These are phyloP conservation scores for Lepidochrysops patricia DNA, from an alignment of 2,888 invertebrate genomes.

Conservation along the genomic window DNA sequence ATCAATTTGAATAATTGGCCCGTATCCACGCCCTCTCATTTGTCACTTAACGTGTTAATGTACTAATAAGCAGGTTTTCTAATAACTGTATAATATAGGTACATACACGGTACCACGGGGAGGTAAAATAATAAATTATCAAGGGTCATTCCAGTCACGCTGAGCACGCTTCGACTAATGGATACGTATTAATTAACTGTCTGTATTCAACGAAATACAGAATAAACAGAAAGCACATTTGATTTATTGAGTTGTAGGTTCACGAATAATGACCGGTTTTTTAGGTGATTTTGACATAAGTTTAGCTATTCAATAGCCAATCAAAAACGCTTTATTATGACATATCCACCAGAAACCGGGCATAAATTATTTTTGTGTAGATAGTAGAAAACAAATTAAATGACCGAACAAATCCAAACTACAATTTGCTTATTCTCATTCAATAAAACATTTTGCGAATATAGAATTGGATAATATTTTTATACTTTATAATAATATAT, in stretches of 20 bases:
- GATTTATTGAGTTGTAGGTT: neutral
- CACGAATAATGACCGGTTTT: too few relatives aligned
- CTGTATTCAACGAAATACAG: neutral
- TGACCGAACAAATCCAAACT: too few relatives aligned
- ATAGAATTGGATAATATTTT: too few relatives aligned
- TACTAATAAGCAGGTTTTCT: neutral
- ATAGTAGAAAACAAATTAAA: too few relatives aligned
- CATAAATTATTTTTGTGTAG: too few relatives aligned
- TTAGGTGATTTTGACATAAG: too few relatives aligned
- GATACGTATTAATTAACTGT: slow-evolving; percentile 5
- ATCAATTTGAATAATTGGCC: neutral
- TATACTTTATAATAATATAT: too few relatives aligned
- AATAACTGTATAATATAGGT: neutral
- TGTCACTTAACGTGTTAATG: neutral
- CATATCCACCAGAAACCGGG: too few relatives aligned
- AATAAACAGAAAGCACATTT: neutral
- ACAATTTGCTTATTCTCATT: too few relatives aligned
- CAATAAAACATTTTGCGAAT: too few relatives aligned
- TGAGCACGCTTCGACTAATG: slow-evolving; percentile 7
- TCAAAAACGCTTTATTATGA: too few relatives aligned
- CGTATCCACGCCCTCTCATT: neutral
- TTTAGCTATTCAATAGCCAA: too few relatives aligned
- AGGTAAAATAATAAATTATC: slow-evolving; percentile 6
- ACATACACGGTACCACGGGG: neutral
- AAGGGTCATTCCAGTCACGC: slow-evolving; percentile 7